Evolutionary conservation across 2,113 vertebrate genomes (phyloP), one percentile per base, ranked within the genome.

Genomic region (Seriola rivoliana): DNA sequence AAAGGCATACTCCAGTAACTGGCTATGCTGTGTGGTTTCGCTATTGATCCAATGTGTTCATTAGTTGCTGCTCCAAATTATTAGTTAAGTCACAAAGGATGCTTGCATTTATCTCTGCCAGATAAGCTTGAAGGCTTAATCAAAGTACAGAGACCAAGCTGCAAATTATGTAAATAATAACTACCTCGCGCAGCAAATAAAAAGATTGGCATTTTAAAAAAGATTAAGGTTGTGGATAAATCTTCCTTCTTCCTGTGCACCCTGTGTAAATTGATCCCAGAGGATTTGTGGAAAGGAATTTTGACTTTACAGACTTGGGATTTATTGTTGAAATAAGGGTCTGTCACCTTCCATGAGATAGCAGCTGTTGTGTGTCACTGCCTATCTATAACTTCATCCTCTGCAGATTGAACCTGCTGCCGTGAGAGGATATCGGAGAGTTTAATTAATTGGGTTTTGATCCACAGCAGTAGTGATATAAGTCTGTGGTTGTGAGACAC

Each of bases 1-100:
- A 68, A 62, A 82, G 36, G 21, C 55, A 48, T 46, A 17, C 63
- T 68, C 54, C 54, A 80, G 62, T 74, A 55, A 87, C n/a, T 48
- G 23, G 50, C 75, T 62, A 23, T 55, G 23, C 71, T 77, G 46
- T 63, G 75, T 63, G 74, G 76, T 74, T 86, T 78, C 63, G 38
- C 69, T 67, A 86, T 93, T 80, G 85, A 90, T 84, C 68, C 71
- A 23, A 3, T 54, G 59, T 50, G 68, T 81, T 92, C 88, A 80
- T 87, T 85, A 85, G 75, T 63, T 42, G 29, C 59, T 40, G n/a
- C 68, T 84, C 25, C 59, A 85, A 75, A 86, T 85, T 50, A 86
- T 86, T 71, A 75, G 73, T 88, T 71, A 63, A 86, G 50, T 81
- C 80, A 69, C 38, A 83, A 62, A 68, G 48, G 17, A 70, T 64